These are phyloP conservation scores for Babylonia areolata DNA, from an alignment of 1,140 invertebrate species.

Conservation along the genomic window DNA sequence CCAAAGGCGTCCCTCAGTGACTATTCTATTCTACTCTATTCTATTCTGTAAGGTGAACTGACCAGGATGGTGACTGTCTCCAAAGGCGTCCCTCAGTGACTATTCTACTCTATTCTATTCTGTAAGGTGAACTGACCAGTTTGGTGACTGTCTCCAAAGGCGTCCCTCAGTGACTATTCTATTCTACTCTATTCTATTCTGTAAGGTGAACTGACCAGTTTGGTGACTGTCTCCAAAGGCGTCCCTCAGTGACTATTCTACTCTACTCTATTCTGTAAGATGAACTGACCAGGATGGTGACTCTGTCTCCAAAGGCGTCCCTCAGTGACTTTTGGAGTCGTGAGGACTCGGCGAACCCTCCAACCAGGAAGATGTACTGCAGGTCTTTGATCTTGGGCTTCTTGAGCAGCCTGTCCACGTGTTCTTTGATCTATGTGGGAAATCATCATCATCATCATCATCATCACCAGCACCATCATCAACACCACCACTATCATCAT, in stretches of 20 bases:
- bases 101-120: no score
- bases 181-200: no score
- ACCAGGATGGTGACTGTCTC: conserved; percentile 77
- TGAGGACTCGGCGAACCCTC: conserved; percentile 80
- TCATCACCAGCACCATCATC: no score
- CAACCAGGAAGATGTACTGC: conserved; percentile 80
- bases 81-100: conserved; percentile 77
- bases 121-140: conserved; percentile 60
- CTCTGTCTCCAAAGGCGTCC: conserved; percentile 74
- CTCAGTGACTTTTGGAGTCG: conserved; percentile 78
- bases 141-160: conserved; percentile 78
- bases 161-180: conserved; percentile 77
- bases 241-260: conserved; percentile 77
- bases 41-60: background rate
- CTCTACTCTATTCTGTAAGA: no score
- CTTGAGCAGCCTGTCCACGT: conserved; percentile 62
- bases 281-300: conserved; percentile 76
- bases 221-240: conserved; percentile 77
- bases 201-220: conserved; percentile 70
- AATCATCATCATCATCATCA: no score
- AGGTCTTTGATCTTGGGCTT: conserved; percentile 73
- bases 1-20: conserved; percentile 77
- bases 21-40: no score
- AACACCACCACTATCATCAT: no score
- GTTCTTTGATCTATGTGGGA: conserved; percentile 63